Base-by-base conservation (phyloP, 1,140 invertebrate genomes). In the Trichomalopsis sarcophagae region DNA sequence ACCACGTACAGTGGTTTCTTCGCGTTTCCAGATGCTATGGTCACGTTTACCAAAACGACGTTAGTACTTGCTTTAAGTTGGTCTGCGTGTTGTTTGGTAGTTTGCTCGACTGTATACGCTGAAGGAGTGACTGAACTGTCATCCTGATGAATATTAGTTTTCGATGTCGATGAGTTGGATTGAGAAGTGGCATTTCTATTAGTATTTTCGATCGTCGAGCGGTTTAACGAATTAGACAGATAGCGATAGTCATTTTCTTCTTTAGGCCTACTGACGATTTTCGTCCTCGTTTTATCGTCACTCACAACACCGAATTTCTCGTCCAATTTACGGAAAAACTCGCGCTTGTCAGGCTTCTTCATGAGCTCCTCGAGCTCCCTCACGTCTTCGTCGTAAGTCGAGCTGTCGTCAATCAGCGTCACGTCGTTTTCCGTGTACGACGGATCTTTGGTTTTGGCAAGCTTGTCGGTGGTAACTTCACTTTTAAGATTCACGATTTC, bases 11-110 rank as follows among this genome's bases (percentile, higher is more conserved):
- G 92, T 69, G 95, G 95, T 88, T 95, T 95, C 87, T 94, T 94
- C 4, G 88, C 79, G 87, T 95, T 94, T 87, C 95, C 95, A 27
- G 95, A 95, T 27, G 95, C 94, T 88, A 97, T 96, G 4, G 96
- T 96, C 82, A 97, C 93, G 92, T 97, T 97, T 75, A 97, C 95
- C 86, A 96, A 93, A 86, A 97, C 94, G 86, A 94, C 94, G 2
- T 27, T 17, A 27, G 27, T 17, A 9, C 6, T 36, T 3, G 83
- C 11, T 47, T 50, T 86, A 68, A 17, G 55, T 62, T n/a, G 55
- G 5, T 17, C 17, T n/a, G 88, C n/a, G 13, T n/a, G 36, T n/a
- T 87, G 84, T 1, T 23, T 62, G 66, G 82, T 69, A 79, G 21
- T 11, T n/a, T 50, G 23, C 10, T 50, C 30, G 27, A 73, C 68